Evolutionary conservation across 2,888 invertebrate species (phyloP).

Genomic region (Agapostemon virescens): DNA sequence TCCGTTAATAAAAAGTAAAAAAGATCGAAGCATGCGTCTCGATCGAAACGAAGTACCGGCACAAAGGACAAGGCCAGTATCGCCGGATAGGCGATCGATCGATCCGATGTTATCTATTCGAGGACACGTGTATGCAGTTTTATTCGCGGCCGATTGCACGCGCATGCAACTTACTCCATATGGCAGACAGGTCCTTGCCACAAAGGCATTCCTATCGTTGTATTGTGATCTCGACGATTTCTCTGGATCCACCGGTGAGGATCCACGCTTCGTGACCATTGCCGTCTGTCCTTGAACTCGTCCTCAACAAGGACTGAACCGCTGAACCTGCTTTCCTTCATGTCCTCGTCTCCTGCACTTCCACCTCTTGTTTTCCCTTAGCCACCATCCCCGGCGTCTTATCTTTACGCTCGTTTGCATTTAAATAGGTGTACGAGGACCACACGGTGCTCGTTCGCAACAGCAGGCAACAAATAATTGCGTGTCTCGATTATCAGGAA

Average conservation of each 20-base stretch:
- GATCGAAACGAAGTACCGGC: constrained; percentile 9
- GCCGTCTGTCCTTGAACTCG: constrained; percentile 69
- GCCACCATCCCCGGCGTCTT: constrained; percentile 32
- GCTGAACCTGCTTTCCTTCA: constrained; percentile 54
- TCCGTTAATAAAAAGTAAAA: constrained; percentile 1
- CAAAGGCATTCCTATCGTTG: constrained; percentile 42
- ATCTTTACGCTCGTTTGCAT: constrained; percentile 52
- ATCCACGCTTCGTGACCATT: constrained; percentile 42
- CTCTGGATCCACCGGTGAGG: constrained; percentile 45
- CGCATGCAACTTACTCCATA: constrained; percentile 37
- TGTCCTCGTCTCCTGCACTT: constrained; percentile 35
- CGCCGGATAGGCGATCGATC: background rate
- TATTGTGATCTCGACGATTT: constrained; percentile 54
- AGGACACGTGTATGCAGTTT: constrained; percentile 34
- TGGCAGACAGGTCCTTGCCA: constrained; percentile 36
- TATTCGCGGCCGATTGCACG: constrained; percentile 27
- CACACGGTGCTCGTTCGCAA: constrained; percentile 10
- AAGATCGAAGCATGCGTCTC: background rate
- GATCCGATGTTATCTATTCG: constrained; percentile 24
- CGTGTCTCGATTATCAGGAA: constrained; percentile 8
- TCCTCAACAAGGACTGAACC: constrained; percentile 60
- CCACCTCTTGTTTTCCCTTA: constrained; percentile 32
- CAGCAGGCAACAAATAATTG: constrained; percentile 42
- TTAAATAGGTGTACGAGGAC: constrained; percentile 33
- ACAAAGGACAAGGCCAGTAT: background rate